Conservation (phyloP, 2,888 invertebrate genomes). For the Cerceris rybyensis region DNA sequence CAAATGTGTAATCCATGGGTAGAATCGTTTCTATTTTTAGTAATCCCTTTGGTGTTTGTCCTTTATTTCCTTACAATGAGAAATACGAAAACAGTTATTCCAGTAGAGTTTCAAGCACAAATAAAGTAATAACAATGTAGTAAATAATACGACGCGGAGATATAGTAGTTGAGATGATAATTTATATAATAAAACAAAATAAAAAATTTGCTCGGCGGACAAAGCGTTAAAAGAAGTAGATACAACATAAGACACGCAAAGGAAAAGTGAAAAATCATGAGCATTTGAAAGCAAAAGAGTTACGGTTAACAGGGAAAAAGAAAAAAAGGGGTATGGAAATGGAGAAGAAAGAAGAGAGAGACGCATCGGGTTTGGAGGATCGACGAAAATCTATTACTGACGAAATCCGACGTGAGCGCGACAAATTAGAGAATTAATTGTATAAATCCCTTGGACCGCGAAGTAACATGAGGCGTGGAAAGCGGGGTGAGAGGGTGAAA, state of each 20-base stretch:
- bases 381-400: conserved; percentile 73
- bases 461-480: conserved; percentile 45
- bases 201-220: neutral
- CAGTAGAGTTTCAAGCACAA: too few species aligned
- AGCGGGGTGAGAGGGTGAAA: conserved; percentile 13
- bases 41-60: conserved; percentile 13
- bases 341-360: conserved; percentile 23
- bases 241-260: neutral
- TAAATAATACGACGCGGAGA: too few species aligned
- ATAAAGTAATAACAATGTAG: too few species aligned
- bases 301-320: neutral
- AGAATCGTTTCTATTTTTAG: conserved; percentile 22
- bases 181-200: neutral
- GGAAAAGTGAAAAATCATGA: neutral
- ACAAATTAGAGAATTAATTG: conserved; percentile 79
- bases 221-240: neutral
- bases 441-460: conserved; percentile 74
- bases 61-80: neutral
- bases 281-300: neutral
- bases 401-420: conserved; percentile 75
- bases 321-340: neutral
- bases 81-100: too few species aligned
- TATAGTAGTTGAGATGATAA: too few species aligned
- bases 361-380: conserved; percentile 51
- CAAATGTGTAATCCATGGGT: conserved; percentile 63